Conservation (phyloP, 2,888 invertebrate species). For the Blastobasis adustella region DNA sequence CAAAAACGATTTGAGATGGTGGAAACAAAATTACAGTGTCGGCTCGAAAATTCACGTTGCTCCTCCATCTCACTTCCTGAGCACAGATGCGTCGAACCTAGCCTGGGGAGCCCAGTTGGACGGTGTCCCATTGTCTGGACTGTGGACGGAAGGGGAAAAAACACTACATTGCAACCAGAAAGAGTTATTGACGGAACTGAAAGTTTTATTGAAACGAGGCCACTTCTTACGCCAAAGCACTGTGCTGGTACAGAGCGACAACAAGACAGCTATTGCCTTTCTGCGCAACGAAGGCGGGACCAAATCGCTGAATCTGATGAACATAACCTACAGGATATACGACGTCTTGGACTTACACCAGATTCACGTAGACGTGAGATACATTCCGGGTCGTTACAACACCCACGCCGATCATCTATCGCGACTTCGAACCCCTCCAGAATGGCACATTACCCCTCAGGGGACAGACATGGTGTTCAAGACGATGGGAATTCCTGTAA, state of each 20-base stretch:
- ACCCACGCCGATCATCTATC: conserved; percentile 18
- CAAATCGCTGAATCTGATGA: conserved; percentile 6
- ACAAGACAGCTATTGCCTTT: conserved; percentile 15
- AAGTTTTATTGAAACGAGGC: neutral
- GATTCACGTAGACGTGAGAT: conserved; percentile 12
- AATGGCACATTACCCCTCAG: conserved; percentile 1
- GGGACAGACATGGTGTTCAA: neutral
- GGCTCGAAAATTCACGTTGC: neutral
- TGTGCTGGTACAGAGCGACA: conserved; percentile 15
- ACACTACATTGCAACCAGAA: conserved; percentile 15
- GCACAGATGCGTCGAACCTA: conserved; percentile 13
- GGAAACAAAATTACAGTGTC: neutral
- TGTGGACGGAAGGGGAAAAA: conserved; percentile 8
- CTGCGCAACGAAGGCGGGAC: conserved; percentile 22
- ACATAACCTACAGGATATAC: conserved; percentile 9
- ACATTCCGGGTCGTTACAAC: conserved; percentile 25
- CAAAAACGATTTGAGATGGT: neutral
- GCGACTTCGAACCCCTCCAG: neutral
- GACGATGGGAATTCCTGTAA: conserved; percentile 1
- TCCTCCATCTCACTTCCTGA: conserved; percentile 1
- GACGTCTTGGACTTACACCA: conserved; percentile 9
- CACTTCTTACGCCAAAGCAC: neutral
- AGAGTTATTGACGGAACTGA: conserved; percentile 14
- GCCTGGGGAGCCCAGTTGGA: conserved; percentile 17
- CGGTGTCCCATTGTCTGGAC: conserved; percentile 4